Conservation (phyloP, 2,888 invertebrate species). For the Xestia c-nigrum region DNA sequence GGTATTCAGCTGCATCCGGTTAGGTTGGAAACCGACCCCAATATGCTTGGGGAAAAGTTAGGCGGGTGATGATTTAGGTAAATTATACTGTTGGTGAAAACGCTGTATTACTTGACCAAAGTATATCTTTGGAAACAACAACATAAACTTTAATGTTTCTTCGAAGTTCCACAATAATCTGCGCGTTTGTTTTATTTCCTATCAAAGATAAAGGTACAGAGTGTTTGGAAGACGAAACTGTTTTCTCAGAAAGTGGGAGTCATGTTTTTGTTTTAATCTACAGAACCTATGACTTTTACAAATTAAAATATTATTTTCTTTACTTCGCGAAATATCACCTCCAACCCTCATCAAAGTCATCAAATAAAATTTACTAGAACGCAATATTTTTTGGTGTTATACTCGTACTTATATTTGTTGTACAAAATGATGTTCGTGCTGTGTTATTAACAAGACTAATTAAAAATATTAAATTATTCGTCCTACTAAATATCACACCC, state of each 20-base stretch:
- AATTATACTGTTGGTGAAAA: background rate
- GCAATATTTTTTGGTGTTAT: background rate
- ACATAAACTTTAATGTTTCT: conserved; percentile 17
- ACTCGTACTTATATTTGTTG: background rate
- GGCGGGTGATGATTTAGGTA: too few relatives aligned
- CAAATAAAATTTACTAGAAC: background rate
- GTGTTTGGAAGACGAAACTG: background rate
- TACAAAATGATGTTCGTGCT: background rate
- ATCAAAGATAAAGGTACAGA: background rate
- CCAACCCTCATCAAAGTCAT: too few relatives aligned
- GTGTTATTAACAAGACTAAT: too few relatives aligned
- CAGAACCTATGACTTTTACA: background rate
- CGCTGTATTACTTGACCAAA: background rate
- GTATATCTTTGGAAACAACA: conserved; percentile 25
- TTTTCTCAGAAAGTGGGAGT: background rate
- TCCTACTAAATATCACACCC: too few relatives aligned
- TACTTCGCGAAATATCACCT: background rate
- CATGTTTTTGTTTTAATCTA: background rate
- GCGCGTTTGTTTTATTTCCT: conserved; percentile 3
- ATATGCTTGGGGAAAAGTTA: too few relatives aligned
- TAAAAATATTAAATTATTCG: too few relatives aligned
- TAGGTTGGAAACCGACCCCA: too few relatives aligned
- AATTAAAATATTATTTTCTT: background rate
- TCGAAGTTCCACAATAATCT: background rate
- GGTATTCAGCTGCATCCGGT: too few relatives aligned